Conservation (phyloP, 2,797 vertebrate genomes). For the Eremophila alpestris region DNA sequence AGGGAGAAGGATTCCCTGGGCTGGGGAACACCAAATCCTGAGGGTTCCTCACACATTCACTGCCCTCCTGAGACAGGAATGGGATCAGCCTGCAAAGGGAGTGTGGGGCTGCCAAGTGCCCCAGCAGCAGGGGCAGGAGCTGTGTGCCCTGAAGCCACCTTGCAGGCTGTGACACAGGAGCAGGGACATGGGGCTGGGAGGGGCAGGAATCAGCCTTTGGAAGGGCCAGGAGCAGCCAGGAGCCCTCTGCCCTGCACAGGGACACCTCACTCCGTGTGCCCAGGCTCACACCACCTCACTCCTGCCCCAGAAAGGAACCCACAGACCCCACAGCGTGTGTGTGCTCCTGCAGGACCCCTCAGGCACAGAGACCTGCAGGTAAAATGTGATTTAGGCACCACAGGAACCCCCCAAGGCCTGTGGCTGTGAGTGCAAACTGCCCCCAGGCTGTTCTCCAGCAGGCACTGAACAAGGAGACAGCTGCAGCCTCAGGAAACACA, state of each 20-base stretch:
- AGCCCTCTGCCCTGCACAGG: neutral
- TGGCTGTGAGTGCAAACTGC: neutral
- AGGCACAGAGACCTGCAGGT: fast-evolving
- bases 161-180: neutral
- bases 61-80: neutral
- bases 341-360: neutral
- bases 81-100: neutral
- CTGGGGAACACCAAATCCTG: neutral
- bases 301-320: neutral
- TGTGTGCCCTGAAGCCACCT: neutral
- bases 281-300: no score
- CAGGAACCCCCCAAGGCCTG: neutral
- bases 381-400: neutral
- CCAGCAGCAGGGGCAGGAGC: neutral
- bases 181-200: neutral
- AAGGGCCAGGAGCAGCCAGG: neutral
- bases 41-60: neutral
- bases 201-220: neutral
- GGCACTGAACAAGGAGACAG: neutral
- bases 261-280: neutral
- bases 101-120: neutral
- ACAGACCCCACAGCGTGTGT: fast-evolving
- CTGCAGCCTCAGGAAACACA: fast-evolving
- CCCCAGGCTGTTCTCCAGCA: fast-evolving
- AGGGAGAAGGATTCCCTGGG: neutral